Evolutionary conservation across 35 echinoderm and acorn worm species (phyloP).

Genomic region (Ophioderma brevispina): DNA sequence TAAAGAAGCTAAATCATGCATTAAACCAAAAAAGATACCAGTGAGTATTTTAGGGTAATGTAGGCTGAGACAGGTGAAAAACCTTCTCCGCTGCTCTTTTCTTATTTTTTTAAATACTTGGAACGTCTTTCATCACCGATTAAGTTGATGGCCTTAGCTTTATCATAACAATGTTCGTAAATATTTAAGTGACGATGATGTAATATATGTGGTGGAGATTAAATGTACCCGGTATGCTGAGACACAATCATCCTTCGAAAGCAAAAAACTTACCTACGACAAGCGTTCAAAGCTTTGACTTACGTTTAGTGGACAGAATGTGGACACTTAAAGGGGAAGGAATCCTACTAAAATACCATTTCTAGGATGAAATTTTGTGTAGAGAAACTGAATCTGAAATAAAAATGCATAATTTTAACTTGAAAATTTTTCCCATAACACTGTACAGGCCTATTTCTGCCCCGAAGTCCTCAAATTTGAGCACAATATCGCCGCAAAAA

Average conservation of each 20-base stretch:
- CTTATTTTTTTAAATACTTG: conserved; percentile 57
- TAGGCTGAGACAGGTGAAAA: conserved; percentile 71
- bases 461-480: no score
- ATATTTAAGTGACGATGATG: conserved; percentile 40
- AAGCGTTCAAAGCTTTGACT: not conserved
- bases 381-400: no score
- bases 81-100: conserved; percentile 48
- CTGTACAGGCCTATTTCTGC: no score
- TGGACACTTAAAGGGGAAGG: no score
- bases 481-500: no score
- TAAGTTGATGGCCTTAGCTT: conserved; percentile 15
- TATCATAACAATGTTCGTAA: not conserved
- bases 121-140: conserved; percentile 15
- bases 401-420: no score
- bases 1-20: conserved; percentile 62
- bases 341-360: no score
- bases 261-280: not conserved
- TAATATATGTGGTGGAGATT: conserved; percentile 33
- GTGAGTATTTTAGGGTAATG: conserved; percentile 49
- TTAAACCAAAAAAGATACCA: conserved; percentile 15
- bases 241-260: not conserved
- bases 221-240: not conserved
- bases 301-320: no score
- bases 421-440: no score
- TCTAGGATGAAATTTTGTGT: no score